Conservation (phyloP, 2,888 invertebrate genomes). For the Timandra comae region DNA sequence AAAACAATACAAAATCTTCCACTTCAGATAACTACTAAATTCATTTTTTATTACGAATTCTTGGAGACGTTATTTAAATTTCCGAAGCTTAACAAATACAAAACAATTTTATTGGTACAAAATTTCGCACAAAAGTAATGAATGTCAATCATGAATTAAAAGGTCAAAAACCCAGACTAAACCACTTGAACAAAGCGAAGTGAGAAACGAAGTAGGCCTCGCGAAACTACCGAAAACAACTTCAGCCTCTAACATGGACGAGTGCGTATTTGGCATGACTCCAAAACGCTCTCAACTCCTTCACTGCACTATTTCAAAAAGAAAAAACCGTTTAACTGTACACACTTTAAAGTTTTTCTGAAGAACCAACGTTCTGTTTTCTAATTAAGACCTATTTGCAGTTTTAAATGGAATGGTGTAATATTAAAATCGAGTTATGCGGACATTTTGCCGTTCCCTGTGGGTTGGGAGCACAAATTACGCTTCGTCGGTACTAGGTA, state of each 20-base stretch:
- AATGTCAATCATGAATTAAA: neutral
- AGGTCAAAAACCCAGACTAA: constrained; percentile 1
- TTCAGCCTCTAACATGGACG: neutral
- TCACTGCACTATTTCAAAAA: constrained; percentile 1
- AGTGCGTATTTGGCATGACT: constrained; percentile 9
- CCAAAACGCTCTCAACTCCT: constrained; percentile 3
- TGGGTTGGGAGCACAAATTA: constrained; percentile 31
- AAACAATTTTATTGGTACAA: no score
- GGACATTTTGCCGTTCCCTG: constrained; percentile 21
- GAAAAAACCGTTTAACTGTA: constrained; percentile 1
- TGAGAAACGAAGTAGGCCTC: constrained; percentile 5
- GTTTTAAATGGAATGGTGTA: constrained; percentile 27
- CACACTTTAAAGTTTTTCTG: neutral
- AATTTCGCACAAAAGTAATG: no score
- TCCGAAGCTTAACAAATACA: no score
- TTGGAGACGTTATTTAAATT: no score
- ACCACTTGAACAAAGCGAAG: constrained; percentile 2
- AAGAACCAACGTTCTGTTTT: constrained; percentile 9
- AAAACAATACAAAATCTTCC: no score
- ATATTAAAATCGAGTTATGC: constrained; percentile 37
- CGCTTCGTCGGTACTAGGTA: constrained; percentile 6
- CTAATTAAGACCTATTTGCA: constrained; percentile 22
- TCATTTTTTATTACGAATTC: no score
- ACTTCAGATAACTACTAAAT: no score
- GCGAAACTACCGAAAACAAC: constrained; percentile 3